Percentiles rank a stretch among this genome's conserved stretches.
These are phyloP conservation scores for Pyrrhosoma nymphula DNA, from an alignment of 2,888 invertebrate genomes.

Conservation along the genomic window DNA sequence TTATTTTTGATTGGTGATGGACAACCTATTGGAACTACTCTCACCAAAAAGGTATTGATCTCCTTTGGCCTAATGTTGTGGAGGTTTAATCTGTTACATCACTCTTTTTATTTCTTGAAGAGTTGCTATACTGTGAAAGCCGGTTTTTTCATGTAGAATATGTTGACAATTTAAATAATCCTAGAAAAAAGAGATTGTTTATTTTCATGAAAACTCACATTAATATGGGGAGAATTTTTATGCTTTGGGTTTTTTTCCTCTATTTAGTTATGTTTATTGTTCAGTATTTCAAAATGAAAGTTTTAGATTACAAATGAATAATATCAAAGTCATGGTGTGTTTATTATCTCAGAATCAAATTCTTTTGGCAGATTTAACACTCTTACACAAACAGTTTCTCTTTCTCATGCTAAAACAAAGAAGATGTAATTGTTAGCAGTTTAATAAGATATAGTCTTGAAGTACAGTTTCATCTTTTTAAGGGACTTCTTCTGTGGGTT, in stretches of 20 bases:
- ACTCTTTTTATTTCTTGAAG: neutral
- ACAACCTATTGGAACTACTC: neutral
- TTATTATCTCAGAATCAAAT: neutral
- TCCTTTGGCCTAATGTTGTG: neutral
- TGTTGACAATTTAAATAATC: neutral
- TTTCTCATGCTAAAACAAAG: neutral
- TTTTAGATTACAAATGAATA: neutral
- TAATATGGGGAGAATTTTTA: neutral
- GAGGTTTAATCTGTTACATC: neutral
- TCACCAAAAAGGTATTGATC: neutral
- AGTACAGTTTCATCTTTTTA: neutral
- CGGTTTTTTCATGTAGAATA: neutral
- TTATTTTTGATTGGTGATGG: neutral
- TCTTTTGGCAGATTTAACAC: neutral
- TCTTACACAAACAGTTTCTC: neutral
- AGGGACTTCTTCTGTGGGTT: neutral
- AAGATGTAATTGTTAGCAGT: neutral
- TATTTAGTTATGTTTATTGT: too few species aligned
- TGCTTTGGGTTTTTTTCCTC: neutral
- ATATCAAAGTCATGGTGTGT: neutral
- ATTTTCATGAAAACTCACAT: neutral
- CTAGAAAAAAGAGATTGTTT: neutral
- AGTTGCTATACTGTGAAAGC: neutral
- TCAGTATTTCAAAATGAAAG: neutral
- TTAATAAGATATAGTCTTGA: neutral